Base-by-base conservation (phyloP, 2,797 vertebrate genomes). In the Antennarius maculatus region DNA sequence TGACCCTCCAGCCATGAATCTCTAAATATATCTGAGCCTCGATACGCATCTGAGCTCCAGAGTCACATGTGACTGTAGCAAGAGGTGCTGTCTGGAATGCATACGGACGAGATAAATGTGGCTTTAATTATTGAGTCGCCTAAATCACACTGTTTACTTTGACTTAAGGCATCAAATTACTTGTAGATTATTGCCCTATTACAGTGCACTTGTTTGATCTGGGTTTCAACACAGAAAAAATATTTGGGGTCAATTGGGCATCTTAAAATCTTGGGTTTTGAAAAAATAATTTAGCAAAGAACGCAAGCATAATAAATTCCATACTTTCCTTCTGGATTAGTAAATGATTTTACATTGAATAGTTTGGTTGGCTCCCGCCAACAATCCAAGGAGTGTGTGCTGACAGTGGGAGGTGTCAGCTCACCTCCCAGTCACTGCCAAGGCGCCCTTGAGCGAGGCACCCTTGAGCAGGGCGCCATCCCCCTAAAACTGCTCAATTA, bases 41-140 rank as follows among this genome's bases (percentile, higher is more conserved):
- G 84, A 89, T 87, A 87, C 86, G 74, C 69, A 85, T 89, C 85
- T 80, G 53, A 73, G 73, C 68, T 80, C 64, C 41, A 58, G 50
- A 79, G 70, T 74, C 52, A 43, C 45, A 69, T 54, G 77, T 71
- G 79, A 64, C 57, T 65, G 29, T 63, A 41, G 61, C 51, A 53
- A 42, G 58, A 50, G n/a, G 50, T 34, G 50, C 68, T 46, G 72
- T 52, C 57, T 82, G 77, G 73, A 79, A 76, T 6, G 28, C 50
- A 70, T 27, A 43, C 50, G 74, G 74, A 76, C 31, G 16, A 57
- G 56, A 62, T 46, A 80, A 87, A 85, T 28, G 53, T 84, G 85
- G 69, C 56, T 90, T 80, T 80, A 77, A 87, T 91, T 89, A 88
- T 54, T 0, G 10, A 71, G 68, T 54, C 50, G 68, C 66, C 79